A percentile compares a stretch with the other conserved stretches of the same genome.
phyloP scores from a whole-genome alignment of 2,113 vertebrate genomes.

The Danionella cerebrum region DNA sequence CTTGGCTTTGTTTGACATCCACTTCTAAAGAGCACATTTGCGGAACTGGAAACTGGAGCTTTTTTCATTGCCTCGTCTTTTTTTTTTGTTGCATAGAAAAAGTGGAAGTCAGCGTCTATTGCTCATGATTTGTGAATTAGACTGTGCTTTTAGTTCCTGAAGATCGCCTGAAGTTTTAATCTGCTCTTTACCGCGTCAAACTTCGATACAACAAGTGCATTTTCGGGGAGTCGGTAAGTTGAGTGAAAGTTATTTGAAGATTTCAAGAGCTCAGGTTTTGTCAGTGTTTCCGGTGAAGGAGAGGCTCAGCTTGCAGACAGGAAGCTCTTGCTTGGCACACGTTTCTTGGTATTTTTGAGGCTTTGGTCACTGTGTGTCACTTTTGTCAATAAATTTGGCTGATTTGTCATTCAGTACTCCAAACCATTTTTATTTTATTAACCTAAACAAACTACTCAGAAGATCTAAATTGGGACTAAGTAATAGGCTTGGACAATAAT shows the following conservation, averaged over 20 bases:
- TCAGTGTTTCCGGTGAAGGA: conserved; percentile 63
- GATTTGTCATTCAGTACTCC: too few relatives aligned
- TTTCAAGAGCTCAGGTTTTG: conserved; percentile 41
- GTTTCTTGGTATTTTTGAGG: conserved; percentile 43
- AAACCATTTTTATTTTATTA: not conserved
- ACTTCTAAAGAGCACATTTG: not conserved
- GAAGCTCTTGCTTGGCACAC: conserved; percentile 54
- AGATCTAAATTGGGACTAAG: too few relatives aligned
- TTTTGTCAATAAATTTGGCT: not conserved
- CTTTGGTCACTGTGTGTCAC: conserved; percentile 32
- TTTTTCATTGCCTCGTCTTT: not conserved
- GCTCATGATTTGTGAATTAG: not conserved
- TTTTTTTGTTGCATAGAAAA: conserved; percentile 2
- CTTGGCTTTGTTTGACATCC: not conserved
- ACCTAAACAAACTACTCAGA: too few relatives aligned
- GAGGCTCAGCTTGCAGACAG: conserved; percentile 47
- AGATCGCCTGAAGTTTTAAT: not conserved
- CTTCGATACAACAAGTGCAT: not conserved
- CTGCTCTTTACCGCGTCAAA: not conserved
- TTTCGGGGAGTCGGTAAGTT: conserved; percentile 1
- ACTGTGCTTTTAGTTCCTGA: not conserved
- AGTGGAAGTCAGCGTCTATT: conserved; percentile 9
- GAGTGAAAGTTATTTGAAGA: conserved; percentile 39
- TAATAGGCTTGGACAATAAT: too few relatives aligned
- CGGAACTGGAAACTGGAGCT: conserved; percentile 22